Base-by-base conservation (phyloP, 2,888 invertebrate species). In the Lypha dubia region DNA sequence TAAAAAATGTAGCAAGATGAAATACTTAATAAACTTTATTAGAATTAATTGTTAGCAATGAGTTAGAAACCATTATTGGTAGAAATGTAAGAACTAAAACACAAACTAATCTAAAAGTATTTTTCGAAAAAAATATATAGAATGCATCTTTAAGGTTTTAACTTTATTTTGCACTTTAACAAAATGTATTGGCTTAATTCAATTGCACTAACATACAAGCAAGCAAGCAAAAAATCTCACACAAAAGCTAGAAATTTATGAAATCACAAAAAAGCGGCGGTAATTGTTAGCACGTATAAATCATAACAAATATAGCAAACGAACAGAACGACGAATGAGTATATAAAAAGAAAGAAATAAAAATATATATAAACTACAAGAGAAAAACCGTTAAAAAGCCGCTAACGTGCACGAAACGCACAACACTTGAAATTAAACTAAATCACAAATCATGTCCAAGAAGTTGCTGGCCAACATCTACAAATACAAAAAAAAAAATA, bases 381-480 rank as follows among this genome's bases (percentile, higher is more conserved):
- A 71, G 49, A 63, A 79, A 86, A 84, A 71, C 86, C 85, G 86
- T 86, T 86, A 88, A 89, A 74, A 86, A 87, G 80, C 87, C 86
- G 86, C 86, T 86, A 88, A 88, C 88, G 88, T 90, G 90, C 91
- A 90, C 90, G 91, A 89, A 90, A 90, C 90, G 90, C 91, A 89
- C 90, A 89, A 91, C 91, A 91, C 91, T 91, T 89, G 90, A 91
- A 90, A 91, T 90, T 89, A 90, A 90, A 90, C 90, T 90, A 90
- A 90, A 89, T 89, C 89, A 90, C 87, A 87, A 87, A 89, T 88
- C 90, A 90, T 90, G 90, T 91, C 90, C 89, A 90, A 90, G 90
- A 91, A 90, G 91, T 90, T 89, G 90, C 89, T 91, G 90, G 88
- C 90, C 87, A 86, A 81, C 86, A 83, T 67, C 75, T 58, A 74